A percentile compares a stretch with the other conserved stretches of the same genome.
These are phyloP conservation scores for Misgurnus anguillicaudatus DNA, from an alignment of 2,113 vertebrate species.

Conservation along the genomic window DNA sequence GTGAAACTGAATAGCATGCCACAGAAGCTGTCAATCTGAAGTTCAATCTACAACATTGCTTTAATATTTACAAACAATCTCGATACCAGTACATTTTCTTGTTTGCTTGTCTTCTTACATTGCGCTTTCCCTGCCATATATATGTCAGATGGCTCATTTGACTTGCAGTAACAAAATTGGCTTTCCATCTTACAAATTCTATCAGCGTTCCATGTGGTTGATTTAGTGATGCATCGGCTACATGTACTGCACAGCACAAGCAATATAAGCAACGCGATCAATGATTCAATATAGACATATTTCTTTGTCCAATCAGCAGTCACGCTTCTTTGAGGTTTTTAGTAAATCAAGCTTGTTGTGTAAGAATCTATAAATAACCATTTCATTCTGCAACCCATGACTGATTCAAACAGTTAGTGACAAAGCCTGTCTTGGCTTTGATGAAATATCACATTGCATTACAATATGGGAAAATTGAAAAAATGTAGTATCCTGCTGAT, in stretches of 20 bases:
- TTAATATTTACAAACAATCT: neutral
- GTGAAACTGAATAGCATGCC: too few relatives aligned
- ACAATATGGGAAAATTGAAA: too few relatives aligned
- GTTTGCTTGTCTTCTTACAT: neutral
- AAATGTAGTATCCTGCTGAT: neutral
- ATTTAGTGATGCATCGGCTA: neutral
- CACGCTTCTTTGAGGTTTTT: neutral
- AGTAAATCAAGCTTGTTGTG: neutral
- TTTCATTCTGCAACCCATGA: conserved; percentile 1
- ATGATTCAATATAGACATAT: neutral
- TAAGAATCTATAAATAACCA: neutral
- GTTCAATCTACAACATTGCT: neutral
- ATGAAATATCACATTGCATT: neutral
- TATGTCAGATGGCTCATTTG: neutral
- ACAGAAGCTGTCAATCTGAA: neutral
- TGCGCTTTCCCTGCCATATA: conserved; percentile 3
- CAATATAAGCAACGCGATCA: neutral
- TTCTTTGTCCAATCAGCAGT: neutral
- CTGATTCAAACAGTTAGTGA: conserved; percentile 1
- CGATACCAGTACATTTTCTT: neutral
- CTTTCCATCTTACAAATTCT: neutral
- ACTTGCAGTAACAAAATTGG: conserved; percentile 10
- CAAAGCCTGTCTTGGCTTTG: neutral
- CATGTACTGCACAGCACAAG: neutral
- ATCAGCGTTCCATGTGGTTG: neutral